Evolutionary conservation across 1,140 invertebrate genomes (phyloP), one percentile per base, ranked within the genome.

Genomic region (Cardiocondyla obscurior): DNA sequence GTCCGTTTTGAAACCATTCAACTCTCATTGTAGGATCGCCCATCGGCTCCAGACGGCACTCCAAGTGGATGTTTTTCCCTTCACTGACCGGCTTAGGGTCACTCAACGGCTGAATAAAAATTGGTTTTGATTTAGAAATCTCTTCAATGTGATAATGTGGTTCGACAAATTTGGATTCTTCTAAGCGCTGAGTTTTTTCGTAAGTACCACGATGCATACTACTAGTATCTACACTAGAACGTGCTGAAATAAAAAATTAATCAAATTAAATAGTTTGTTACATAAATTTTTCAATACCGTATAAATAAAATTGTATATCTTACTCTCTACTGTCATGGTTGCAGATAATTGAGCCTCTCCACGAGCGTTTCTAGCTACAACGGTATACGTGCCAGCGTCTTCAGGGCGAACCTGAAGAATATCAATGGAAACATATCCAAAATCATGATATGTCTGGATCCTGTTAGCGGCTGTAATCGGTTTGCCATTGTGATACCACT

Each of bases 11-110:
- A 94, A 97, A 98, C 98, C 98, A 99, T 94, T 99, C 98, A 3
- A 99, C 97, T 90, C 97, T 95, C 97, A 99, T 98, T 0, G 97
- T 98, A n/a, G 98, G 98, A 94, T 99, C 98, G 30, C 97, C 97
- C 96, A 98, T 98, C 0, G 98, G 98, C 92, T 99, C 98, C 73
- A 99, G 93, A 57, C 97, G 95, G 88, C 98, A 98, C 92, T 98
- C 98, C 57, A 98, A 93, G 90, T 98, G 98, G 91, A 99, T 97
- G 90, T 98, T 98, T 92, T 97, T 97, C 36, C 98, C 98, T 94
- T 99, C 98, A 86, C 95, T 96, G 3, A 98, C 95, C n/a, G 97
- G 97, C 90, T 96, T 96, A 12, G 97, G 96, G 87, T 98, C 97
- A 44, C 95, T 96, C 8, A 99, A 90, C 1, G 97, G 97, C 89